phyloP scores from a whole-genome alignment of 1,140 invertebrate genomes.

The Drosophila paulistorum region DNA sequence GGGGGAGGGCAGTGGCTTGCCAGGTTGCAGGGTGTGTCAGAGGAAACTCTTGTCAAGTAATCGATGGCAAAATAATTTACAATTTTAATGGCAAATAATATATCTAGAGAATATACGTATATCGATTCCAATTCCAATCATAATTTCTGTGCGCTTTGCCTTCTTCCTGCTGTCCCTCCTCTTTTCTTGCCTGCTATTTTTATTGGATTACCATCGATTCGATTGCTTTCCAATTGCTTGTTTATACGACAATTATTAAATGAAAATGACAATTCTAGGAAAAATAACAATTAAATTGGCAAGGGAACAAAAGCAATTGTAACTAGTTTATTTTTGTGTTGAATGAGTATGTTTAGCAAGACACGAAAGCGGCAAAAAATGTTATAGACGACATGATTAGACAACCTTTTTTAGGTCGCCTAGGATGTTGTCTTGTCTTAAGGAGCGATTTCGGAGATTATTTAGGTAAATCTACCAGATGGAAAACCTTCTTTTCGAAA shows the following conservation, averaged over 20 bases:
- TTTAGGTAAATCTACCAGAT: too few species aligned
- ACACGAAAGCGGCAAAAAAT: too few species aligned
- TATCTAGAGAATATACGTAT: neutral
- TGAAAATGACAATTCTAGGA: neutral
- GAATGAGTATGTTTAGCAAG: too few species aligned
- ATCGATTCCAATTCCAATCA: neutral
- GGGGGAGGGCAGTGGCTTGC: neutral
- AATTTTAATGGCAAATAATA: conserved; percentile 22
- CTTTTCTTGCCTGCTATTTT: conserved; percentile 25
- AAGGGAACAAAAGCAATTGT: too few species aligned
- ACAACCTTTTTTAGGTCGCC: too few species aligned
- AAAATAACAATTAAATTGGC: too few species aligned
- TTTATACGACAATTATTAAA: neutral
- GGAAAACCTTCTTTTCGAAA: too few species aligned
- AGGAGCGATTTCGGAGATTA: too few species aligned
- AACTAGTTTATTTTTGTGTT: too few species aligned
- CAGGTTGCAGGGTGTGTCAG: neutral
- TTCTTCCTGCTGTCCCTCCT: conserved; percentile 32
- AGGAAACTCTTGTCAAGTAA: conserved; percentile 40
- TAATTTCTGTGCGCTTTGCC: neutral
- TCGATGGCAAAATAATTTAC: conserved; percentile 44
- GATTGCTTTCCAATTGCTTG: conserved; percentile 30
- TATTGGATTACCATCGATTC: conserved; percentile 29
- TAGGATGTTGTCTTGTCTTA: too few species aligned
- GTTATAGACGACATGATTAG: too few species aligned